Evolutionary conservation across 2,113 vertebrate species (phyloP), one percentile per base, ranked within the genome.

Genomic region (Leptodactylus fuscus): DNA sequence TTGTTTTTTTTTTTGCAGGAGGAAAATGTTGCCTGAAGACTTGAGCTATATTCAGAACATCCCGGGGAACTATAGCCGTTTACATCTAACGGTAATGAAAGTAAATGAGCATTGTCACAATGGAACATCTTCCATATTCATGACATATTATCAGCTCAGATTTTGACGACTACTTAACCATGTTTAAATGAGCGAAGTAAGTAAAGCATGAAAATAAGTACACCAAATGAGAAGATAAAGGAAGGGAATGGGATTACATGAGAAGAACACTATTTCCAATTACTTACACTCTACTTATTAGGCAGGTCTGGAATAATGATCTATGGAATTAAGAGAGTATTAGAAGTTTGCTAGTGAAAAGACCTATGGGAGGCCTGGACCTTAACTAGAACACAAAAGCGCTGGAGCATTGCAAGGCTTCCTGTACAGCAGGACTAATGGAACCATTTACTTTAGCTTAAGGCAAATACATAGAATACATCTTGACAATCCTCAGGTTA

Each of bases 101-200:
- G 46, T 32, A 85, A 85, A 85, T 79, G 83, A 85, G 83, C 62
- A 70, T 70, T 78, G 83, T 85, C 75, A 85, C 76, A 85, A 79
- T 70, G 83, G 48, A 85, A 80, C 83, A 85, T 85, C 75, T 85
- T 85, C 75, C 75, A 85, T 80, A 85, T 85, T 85, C 83, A 85
- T 85, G 75, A 85, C 76, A 78, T 85, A 85, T 85, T 85, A 85
- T 85, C 62, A 12, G 76, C 75, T 79, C 75, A 70, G 75, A 85
- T 79, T 85, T 79, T 85, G 74, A 85, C 34, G 75, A 85, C 75
- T 85, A 80, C 75, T 85, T 85, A 79, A 80, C 82, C 74, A 85
- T 77, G 74, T 79, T 85, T 79, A 85, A 79, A 85, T 85, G 83
- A 85, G 75, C 48, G 10, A 71, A 79, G 83, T 79, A 85, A 85